These are phyloP conservation scores for Philypnodon macrostomus DNA, from an alignment of 2,797 vertebrate species.

Conservation along the genomic window DNA sequence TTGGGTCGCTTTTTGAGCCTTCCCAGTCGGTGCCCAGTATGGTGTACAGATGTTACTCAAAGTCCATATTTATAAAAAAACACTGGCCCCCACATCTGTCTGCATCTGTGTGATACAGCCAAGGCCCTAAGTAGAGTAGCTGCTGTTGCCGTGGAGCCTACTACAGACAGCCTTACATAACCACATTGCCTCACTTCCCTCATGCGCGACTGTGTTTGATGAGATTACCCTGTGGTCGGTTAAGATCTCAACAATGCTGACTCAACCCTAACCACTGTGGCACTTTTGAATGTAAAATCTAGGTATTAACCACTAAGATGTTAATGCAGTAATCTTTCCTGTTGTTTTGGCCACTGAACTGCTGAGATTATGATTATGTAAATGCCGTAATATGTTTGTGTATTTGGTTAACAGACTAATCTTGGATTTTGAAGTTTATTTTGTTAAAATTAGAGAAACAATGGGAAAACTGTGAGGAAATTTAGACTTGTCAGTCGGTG, in stretches of 20 bases:
- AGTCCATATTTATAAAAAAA: slow-evolving; percentile 37
- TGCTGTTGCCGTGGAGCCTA: too few species aligned
- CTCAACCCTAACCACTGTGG: slow-evolving; percentile 26
- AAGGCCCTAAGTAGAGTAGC: slow-evolving; percentile 14
- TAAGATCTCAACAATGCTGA: slow-evolving; percentile 26
- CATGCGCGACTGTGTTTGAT: slow-evolving; percentile 28
- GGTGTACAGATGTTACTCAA: slow-evolving; percentile 63
- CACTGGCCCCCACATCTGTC: slow-evolving; percentile 41
- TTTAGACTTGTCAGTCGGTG: too few species aligned
- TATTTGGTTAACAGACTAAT: neutral
- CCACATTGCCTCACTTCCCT: slow-evolving; percentile 34
- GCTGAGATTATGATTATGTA: slow-evolving; percentile 2
- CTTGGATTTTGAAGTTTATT: neutral
- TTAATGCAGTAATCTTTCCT: slow-evolving; percentile 18
- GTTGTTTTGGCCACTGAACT: slow-evolving; percentile 11
- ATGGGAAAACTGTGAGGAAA: neutral
- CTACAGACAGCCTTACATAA: slow-evolving; percentile 52
- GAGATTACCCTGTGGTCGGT: slow-evolving; percentile 39
- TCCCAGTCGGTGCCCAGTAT: slow-evolving; percentile 34
- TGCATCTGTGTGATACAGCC: slow-evolving; percentile 41
- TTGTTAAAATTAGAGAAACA: neutral
- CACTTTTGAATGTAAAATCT: slow-evolving; percentile 26
- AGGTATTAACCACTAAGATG: slow-evolving; percentile 11
- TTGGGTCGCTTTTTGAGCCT: slow-evolving; percentile 43
- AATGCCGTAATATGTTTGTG: neutral